Percentiles rank a stretch among this genome's conserved stretches.
phyloP scores from a whole-genome alignment of 2,888 invertebrate species.

The Galeopsomyia nigrocyanea region DNA sequence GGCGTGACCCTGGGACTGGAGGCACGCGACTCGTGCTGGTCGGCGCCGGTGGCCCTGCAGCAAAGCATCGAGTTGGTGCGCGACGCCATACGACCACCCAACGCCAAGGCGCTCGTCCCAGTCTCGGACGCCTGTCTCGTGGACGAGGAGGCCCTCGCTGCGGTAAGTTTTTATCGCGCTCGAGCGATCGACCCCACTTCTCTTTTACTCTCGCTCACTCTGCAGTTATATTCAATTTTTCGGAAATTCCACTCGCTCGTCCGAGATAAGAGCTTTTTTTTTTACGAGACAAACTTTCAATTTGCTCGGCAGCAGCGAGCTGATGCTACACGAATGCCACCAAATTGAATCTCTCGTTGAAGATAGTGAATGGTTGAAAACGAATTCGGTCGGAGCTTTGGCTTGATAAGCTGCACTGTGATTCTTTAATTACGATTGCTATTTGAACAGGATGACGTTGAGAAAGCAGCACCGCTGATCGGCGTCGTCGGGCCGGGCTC shows the following conservation, averaged over 20 bases:
- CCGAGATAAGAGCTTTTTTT: no score
- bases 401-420: not conserved
- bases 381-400: not conserved
- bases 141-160: slow-evolving; percentile 2
- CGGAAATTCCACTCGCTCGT: no score
- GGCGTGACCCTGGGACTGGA: slow-evolving; percentile 76
- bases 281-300: no score
- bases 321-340: no score
- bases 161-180: slow-evolving; percentile 19
- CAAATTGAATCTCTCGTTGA: no score
- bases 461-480: slow-evolving; percentile 71
- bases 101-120: slow-evolving; percentile 51
- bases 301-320: no score
- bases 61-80: slow-evolving; percentile 83
- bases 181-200: not conserved
- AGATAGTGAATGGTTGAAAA: slow-evolving; percentile 2
- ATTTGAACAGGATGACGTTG: slow-evolving; percentile 32
- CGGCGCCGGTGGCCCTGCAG: slow-evolving; percentile 83
- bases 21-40: slow-evolving; percentile 87
- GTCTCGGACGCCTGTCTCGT: slow-evolving; percentile 15
- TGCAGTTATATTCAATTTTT: no score
- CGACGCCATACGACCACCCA: slow-evolving; percentile 73
- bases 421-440: not conserved
- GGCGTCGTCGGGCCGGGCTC: slow-evolving; percentile 84
- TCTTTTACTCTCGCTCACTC: no score